A percentile compares a stretch with the other conserved stretches of the same genome.
Evolutionary conservation across 2,888 invertebrate species (phyloP).

Genomic region (Diplazon laetatorius): DNA sequence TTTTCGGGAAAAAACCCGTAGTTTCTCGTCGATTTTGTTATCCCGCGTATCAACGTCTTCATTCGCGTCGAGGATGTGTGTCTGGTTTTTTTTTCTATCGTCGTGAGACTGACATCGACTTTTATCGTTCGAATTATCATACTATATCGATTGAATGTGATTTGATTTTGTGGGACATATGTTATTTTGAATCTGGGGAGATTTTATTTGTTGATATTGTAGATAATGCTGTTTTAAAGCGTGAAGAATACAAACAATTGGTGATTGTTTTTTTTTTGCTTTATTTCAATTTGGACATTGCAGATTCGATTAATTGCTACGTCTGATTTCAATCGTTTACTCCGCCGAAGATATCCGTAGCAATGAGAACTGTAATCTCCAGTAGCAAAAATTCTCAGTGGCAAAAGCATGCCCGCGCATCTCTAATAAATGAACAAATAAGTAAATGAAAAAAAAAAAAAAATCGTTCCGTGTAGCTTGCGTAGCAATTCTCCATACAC

Average conservation of each 20-base stretch:
- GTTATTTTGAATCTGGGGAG: no score
- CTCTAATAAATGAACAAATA: neutral
- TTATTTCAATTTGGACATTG: neutral
- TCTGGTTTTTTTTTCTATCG: no score
- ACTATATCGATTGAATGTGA: no score
- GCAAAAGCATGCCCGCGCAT: conserved; percentile 13
- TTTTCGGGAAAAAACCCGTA: conserved; percentile 1
- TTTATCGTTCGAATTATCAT: no score
- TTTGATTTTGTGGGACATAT: no score
- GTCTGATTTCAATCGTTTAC: conserved; percentile 71
- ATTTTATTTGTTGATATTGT: no score
- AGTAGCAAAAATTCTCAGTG: conserved; percentile 11
- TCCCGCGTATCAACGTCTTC: no score
- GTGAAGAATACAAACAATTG: no score
- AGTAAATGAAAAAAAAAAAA: conserved; percentile 28
- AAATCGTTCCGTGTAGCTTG: conserved; percentile 46
- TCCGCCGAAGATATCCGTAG: conserved; percentile 66
- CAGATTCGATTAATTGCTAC: conserved; percentile 71
- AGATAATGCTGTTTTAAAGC: no score
- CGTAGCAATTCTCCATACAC: conserved; percentile 49
- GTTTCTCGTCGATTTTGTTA: neutral
- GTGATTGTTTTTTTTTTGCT: neutral
- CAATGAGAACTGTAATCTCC: conserved; percentile 11
- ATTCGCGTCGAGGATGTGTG: no score
- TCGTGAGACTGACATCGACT: no score